These are phyloP conservation scores for Paratilapia polleni DNA, from an alignment of 2,113 vertebrate genomes.

Conservation along the genomic window DNA sequence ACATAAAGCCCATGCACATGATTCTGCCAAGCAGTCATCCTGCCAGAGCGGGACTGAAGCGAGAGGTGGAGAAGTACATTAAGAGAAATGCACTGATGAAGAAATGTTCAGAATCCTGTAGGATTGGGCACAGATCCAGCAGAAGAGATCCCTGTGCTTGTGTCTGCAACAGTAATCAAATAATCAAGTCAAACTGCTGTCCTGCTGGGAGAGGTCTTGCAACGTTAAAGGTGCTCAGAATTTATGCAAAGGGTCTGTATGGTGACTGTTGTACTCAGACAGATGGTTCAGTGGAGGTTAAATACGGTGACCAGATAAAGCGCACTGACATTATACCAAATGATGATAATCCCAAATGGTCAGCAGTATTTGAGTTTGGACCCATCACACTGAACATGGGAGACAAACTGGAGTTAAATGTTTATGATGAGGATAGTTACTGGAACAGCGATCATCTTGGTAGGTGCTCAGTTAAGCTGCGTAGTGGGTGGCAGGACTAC, in stretches of 20 bases:
- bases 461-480: slow-evolving; percentile 40
- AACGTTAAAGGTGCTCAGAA: slow-evolving; percentile 62
- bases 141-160: slow-evolving; percentile 65
- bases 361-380: slow-evolving; percentile 56
- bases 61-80: slow-evolving; percentile 79
- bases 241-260: slow-evolving; percentile 44
- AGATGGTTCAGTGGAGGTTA: slow-evolving; percentile 74
- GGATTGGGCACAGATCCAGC: slow-evolving; percentile 48
- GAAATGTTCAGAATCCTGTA: slow-evolving; percentile 69
- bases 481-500: neutral
- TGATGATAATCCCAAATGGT: slow-evolving; percentile 76
- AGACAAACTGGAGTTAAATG: slow-evolving; percentile 57
- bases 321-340: slow-evolving; percentile 43
- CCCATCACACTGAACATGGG: neutral
- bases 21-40: slow-evolving; percentile 26
- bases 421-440: slow-evolving; percentile 75
- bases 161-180: neutral
- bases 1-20: slow-evolving; percentile 74
- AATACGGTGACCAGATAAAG: slow-evolving; percentile 17
- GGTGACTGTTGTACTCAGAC: slow-evolving; percentile 49
- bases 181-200: slow-evolving; percentile 76
- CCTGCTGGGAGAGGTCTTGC: slow-evolving; percentile 74
- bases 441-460: slow-evolving; percentile 78
- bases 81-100: slow-evolving; percentile 59
- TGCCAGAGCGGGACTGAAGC: slow-evolving; percentile 54